Evolutionary conservation across 53 echinoderm and acorn worm species (phyloP).

Genomic region (Apostichopus leukothele): DNA sequence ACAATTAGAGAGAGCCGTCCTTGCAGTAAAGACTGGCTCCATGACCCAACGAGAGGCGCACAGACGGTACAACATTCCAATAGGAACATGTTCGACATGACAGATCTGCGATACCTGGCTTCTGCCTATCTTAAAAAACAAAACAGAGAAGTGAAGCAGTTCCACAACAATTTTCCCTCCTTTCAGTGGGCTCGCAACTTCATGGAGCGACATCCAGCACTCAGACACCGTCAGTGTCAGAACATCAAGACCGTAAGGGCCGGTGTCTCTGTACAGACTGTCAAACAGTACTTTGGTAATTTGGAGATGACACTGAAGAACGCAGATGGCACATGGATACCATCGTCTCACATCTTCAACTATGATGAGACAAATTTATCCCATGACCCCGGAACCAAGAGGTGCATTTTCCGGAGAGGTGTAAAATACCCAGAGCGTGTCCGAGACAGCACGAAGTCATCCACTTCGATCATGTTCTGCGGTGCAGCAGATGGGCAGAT

Average conservation of each 20-base stretch:
- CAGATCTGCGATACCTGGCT: background rate
- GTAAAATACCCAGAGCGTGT: slow-evolving; percentile 33
- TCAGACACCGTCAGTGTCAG: slow-evolving; percentile 9
- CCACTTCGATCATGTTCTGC: slow-evolving; percentile 5
- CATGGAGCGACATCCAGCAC: slow-evolving; percentile 14
- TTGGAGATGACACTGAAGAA: background rate
- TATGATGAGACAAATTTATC: slow-evolving; percentile 16
- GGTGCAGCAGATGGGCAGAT: slow-evolving; percentile 12
- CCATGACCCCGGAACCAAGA: background rate
- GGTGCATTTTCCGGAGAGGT: background rate
- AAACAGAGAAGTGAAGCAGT: slow-evolving; percentile 8
- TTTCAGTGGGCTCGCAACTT: slow-evolving; percentile 13
- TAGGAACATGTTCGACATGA: slow-evolving; percentile 12
- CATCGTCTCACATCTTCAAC: background rate
- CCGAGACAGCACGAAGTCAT: background rate
- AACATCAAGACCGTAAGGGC: background rate
- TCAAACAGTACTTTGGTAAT: background rate
- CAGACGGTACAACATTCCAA: background rate
- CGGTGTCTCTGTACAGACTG: background rate
- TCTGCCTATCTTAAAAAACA: background rate
- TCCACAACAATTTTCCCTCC: slow-evolving; percentile 11
- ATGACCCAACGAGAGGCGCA: slow-evolving; percentile 23
- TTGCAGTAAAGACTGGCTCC: background rate
- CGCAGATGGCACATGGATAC: background rate
- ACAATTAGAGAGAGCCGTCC: slow-evolving; percentile 6